phyloP scores from a whole-genome alignment of 2,888 invertebrate species.

The Aspidiotus rigidus region DNA sequence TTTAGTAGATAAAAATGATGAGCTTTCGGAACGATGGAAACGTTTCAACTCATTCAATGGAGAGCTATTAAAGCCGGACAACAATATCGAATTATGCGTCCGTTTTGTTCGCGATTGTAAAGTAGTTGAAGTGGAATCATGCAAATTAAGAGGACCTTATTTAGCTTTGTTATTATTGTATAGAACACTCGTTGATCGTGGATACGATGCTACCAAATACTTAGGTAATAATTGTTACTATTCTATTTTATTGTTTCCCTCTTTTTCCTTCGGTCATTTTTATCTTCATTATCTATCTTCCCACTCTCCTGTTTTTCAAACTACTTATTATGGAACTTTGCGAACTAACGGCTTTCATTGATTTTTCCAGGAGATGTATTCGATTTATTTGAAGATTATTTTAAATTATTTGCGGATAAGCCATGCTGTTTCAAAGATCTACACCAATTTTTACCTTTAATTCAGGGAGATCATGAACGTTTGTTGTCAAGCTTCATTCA shows the following conservation, averaged over 20 bases:
- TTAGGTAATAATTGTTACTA: slow-evolving; percentile 40
- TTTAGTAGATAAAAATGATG: slow-evolving; percentile 42
- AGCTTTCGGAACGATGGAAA: slow-evolving; percentile 38
- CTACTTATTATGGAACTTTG: no score
- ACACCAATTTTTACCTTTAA: slow-evolving; percentile 62
- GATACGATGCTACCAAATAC: slow-evolving; percentile 47
- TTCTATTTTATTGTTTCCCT: background rate
- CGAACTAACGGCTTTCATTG: background rate
- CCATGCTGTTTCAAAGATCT: slow-evolving; percentile 79
- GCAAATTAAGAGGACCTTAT: slow-evolving; percentile 63
- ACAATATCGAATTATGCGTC: slow-evolving; percentile 42
- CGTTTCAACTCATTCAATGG: background rate
- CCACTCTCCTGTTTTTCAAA: no score
- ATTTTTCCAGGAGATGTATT: slow-evolving; percentile 43
- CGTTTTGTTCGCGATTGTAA: slow-evolving; percentile 43
- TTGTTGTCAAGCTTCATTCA: background rate
- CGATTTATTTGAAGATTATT: slow-evolving; percentile 67
- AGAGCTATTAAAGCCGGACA: slow-evolving; percentile 37
- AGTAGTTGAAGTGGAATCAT: slow-evolving; percentile 34
- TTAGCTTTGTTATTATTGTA: slow-evolving; percentile 71
- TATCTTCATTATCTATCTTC: no score
- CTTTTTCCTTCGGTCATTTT: no score
- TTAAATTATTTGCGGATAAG: slow-evolving; percentile 71
- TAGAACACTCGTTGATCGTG: slow-evolving; percentile 51
- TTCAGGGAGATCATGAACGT: slow-evolving; percentile 48